Conservation (phyloP, 2,113 vertebrate species). For the Vulpes vulpes region DNA sequence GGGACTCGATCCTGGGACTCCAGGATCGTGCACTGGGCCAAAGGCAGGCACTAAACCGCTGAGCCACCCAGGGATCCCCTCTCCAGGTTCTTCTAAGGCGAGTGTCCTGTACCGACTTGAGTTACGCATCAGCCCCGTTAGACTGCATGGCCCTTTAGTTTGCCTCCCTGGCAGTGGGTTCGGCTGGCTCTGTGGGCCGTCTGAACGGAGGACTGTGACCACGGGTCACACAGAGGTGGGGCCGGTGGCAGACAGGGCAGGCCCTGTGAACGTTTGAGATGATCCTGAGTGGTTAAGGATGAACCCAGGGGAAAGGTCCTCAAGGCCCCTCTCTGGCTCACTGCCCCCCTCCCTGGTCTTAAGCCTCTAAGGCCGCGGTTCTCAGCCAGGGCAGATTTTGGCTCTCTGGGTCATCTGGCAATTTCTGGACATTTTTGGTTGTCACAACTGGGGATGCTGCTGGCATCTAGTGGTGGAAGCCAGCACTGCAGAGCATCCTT, state of each 20-base stretch:
- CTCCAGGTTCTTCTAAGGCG: neutral
- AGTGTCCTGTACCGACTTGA: fast-evolving
- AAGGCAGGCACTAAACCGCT: too few relatives aligned
- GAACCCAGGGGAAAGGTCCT: neutral
- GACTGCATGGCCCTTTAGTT: fast-evolving
- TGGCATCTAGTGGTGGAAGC: neutral
- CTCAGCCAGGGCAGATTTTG: neutral
- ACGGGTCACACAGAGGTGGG: too few relatives aligned
- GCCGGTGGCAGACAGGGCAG: neutral
- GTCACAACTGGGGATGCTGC: neutral
- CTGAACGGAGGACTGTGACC: neutral
- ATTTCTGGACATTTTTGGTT: neutral
- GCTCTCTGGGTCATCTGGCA: neutral
- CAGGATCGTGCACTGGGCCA: too few relatives aligned
- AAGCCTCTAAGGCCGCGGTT: neutral
- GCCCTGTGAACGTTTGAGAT: neutral
- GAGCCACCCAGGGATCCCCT: too few relatives aligned
- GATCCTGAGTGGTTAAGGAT: neutral
- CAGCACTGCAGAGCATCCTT: too few relatives aligned
- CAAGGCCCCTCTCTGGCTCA: neutral
- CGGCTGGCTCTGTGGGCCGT: neutral
- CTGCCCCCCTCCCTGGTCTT: neutral
- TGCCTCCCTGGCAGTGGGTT: neutral
- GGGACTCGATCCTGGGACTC: too few relatives aligned
- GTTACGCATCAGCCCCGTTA: neutral